Percentiles rank a stretch among this genome's conserved stretches.
phyloP scores from a whole-genome alignment of 2,797 vertebrate species.

The Smutsia gigantea region DNA sequence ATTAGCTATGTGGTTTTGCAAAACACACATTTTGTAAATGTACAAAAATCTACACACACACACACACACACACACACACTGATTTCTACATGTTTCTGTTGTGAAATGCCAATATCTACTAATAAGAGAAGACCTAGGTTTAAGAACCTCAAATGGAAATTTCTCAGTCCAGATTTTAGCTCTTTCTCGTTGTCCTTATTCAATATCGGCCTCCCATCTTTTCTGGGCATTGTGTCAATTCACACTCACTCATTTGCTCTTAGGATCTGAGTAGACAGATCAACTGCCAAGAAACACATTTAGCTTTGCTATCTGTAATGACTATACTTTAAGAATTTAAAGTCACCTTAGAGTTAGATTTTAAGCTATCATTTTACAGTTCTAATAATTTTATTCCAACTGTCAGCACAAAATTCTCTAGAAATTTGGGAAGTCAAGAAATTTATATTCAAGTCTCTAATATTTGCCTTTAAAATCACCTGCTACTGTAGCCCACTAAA shows the following conservation, averaged over 20 bases:
- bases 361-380: conserved; percentile 34
- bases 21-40: neutral
- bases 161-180: neutral
- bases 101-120: neutral
- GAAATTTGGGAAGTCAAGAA: neutral
- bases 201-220: neutral
- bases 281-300: conserved; percentile 40
- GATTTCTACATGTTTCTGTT: neutral
- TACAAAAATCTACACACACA: neutral
- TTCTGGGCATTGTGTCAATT: neutral
- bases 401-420: neutral
- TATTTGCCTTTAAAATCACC: neutral
- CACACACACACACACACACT: neutral
- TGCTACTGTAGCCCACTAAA: neutral
- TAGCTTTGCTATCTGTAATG: conserved; percentile 52
- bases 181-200: neutral
- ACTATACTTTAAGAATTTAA: conserved; percentile 12
- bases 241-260: neutral
- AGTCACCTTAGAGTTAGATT: conserved; percentile 10
- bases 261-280: conserved; percentile 10
- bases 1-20: neutral
- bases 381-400: neutral
- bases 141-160: neutral
- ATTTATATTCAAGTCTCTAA: neutral
- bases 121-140: neutral